A percentile compares a stretch with the other conserved stretches of the same genome.
Conservation (phyloP, 1,140 invertebrate genomes). For the Callitettix versicolor region DNA sequence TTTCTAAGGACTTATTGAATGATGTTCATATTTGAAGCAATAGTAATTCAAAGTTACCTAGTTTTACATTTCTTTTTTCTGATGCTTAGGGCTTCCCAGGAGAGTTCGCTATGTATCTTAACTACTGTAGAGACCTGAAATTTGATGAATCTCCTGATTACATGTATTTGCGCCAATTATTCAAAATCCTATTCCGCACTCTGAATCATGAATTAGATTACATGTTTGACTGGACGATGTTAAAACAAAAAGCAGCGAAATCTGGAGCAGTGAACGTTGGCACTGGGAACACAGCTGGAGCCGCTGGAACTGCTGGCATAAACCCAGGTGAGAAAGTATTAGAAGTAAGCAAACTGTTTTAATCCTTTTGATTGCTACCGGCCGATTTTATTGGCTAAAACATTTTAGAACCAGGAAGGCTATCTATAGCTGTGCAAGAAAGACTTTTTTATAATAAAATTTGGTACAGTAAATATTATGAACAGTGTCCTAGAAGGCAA, state of each 20-base stretch:
- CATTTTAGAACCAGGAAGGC: too few relatives aligned
- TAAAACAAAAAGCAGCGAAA: constrained; percentile 73
- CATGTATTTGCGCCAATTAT: constrained; percentile 94
- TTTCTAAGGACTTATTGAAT: too few relatives aligned
- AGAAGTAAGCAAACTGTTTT: too few relatives aligned
- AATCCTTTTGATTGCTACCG: too few relatives aligned
- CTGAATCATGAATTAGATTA: constrained; percentile 99
- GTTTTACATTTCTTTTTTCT: too few relatives aligned
- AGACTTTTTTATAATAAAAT: too few relatives aligned
- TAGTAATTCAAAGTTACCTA: too few relatives aligned
- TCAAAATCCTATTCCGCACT: constrained; percentile 97
- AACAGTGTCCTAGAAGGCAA: too few relatives aligned
- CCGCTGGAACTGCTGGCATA: constrained; percentile 19
- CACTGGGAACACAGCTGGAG: constrained; percentile 21
- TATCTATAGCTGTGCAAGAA: too few relatives aligned
- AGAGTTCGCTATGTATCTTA: constrained; percentile 97
- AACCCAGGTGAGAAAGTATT: constrained; percentile 22
- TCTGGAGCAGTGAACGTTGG: constrained; percentile 8
- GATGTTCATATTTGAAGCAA: too few relatives aligned
- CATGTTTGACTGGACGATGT: constrained; percentile 99
- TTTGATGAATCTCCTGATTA: constrained; percentile 97
- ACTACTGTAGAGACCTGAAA: constrained; percentile 88
- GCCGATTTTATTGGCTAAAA: too few relatives aligned
- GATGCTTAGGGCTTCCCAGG: constrained; percentile 79
- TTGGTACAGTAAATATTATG: too few relatives aligned